phyloP scores from a whole-genome alignment of 1,140 invertebrate genomes.

The Aleiodes sp. region DNA sequence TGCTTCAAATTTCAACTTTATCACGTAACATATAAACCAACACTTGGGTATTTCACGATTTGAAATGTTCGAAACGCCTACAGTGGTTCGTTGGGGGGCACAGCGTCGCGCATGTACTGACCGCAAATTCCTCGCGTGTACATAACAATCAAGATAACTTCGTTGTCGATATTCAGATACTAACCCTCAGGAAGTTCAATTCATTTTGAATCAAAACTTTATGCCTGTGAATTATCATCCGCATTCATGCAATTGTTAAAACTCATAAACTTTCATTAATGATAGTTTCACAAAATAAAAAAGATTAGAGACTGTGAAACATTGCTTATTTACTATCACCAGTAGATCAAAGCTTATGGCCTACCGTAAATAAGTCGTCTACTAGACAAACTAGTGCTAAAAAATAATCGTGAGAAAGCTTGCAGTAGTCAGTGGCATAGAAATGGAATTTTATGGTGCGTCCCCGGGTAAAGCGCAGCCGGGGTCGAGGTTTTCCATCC shows the following conservation, averaged over 20 bases:
- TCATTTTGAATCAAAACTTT: neutral
- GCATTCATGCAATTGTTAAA: neutral
- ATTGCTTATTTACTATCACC: too few species aligned
- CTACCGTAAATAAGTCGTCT: neutral
- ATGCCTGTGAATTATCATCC: neutral
- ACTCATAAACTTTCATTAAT: too few species aligned
- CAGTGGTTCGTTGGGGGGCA: constrained; percentile 31
- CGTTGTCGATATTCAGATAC: constrained; percentile 30
- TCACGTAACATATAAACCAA: too few species aligned
- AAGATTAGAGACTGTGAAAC: too few species aligned
- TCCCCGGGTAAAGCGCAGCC: constrained; percentile 29
- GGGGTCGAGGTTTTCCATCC: constrained; percentile 22
- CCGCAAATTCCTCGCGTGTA: constrained; percentile 37
- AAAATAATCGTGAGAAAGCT: constrained; percentile 4
- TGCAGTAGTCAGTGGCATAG: neutral
- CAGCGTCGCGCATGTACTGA: constrained; percentile 35
- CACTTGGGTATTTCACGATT: too few species aligned
- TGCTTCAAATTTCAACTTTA: too few species aligned
- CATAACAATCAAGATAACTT: constrained; percentile 36
- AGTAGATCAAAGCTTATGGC: too few species aligned
- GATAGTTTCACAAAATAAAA: too few species aligned
- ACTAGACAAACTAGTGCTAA: neutral
- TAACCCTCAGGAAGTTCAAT: constrained; percentile 12
- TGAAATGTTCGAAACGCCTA: constrained; percentile 28
- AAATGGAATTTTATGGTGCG: constrained; percentile 4